Conservation (phyloP, 2,888 invertebrate species). For the Hydriomena furcata region DNA sequence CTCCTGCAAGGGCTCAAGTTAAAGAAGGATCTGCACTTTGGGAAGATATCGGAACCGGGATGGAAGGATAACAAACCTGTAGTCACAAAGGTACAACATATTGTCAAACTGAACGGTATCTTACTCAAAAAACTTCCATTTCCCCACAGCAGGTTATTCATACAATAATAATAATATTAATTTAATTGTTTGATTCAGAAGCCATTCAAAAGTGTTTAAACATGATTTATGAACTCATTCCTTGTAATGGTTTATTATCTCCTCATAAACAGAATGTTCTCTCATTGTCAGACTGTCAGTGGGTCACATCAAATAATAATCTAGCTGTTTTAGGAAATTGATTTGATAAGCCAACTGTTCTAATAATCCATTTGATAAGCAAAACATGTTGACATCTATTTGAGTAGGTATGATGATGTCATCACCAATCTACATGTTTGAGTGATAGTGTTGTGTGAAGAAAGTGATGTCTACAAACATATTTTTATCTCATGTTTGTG, state of each 20-base stretch:
- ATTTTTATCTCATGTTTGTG: neutral
- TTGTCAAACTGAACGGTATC: no score
- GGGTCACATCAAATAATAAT: no score
- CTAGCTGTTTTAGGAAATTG: neutral
- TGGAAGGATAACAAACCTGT: slow-evolving; percentile 70
- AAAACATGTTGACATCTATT: no score
- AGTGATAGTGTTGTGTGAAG: neutral
- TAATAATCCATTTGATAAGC: slow-evolving; percentile 1
- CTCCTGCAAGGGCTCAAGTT: slow-evolving; percentile 68
- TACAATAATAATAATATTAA: no score
- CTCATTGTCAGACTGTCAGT: no score
- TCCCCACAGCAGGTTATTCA: no score
- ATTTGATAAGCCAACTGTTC: neutral
- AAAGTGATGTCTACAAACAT: neutral
- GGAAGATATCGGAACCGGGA: slow-evolving; percentile 66
- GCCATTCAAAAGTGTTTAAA: neutral
- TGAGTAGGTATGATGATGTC: neutral
- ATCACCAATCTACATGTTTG: neutral
- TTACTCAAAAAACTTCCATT: no score
- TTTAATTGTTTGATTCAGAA: no score
- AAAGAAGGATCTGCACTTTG: slow-evolving; percentile 69
- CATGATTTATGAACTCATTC: no score
- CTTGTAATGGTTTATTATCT: no score
- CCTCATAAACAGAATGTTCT: no score
- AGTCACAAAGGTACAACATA: slow-evolving; percentile 76